These are phyloP conservation scores for Diorhabda sublineata DNA, from an alignment of 1,140 invertebrate genomes.

Conservation along the genomic window DNA sequence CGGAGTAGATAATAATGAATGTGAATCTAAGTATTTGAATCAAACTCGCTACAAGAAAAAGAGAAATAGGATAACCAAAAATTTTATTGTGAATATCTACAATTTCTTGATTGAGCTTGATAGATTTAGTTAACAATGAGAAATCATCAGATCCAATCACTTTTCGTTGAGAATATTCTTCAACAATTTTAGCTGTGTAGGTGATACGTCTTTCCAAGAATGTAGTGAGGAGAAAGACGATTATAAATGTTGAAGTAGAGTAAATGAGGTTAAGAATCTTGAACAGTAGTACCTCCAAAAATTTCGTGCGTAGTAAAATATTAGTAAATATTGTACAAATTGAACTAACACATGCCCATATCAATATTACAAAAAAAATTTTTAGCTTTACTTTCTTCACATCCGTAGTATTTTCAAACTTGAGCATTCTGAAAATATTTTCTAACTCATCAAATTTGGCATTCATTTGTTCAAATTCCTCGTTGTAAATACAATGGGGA, in stretches of 20 bases:
- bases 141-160: background rate
- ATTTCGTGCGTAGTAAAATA: background rate
- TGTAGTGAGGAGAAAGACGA: background rate
- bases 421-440: no score
- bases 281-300: background rate
- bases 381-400: background rate
- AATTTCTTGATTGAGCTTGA: background rate
- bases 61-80: background rate
- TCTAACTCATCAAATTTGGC: no score
- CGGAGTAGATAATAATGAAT: background rate
- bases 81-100: background rate
- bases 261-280: background rate
- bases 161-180: background rate
- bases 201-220: background rate
- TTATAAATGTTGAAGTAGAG: background rate
- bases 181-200: background rate
- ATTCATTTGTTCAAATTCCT: no score
- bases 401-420: no score
- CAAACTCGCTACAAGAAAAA: background rate
- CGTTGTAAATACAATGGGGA: no score
- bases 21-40: background rate
- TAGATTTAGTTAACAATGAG: background rate
- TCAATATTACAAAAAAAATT: background rate
- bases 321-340: background rate
- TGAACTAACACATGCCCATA: background rate